Conservation (phyloP, 2,888 invertebrate genomes). For the Trachelus tabidus region DNA sequence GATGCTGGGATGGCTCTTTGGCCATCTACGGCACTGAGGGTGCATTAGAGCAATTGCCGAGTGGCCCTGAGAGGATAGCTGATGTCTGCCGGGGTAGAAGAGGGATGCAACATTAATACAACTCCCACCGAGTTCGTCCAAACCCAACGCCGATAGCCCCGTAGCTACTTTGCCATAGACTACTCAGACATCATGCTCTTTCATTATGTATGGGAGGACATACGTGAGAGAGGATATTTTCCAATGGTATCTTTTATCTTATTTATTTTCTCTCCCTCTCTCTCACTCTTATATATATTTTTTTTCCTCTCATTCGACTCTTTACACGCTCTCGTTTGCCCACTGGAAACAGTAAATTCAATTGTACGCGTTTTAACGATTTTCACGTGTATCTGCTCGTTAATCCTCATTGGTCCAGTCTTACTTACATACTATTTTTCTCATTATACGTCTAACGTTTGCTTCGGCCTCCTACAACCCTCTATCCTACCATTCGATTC, state of each 20-base stretch:
- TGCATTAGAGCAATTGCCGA: constrained; percentile 52
- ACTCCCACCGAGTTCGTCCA: constrained; percentile 34
- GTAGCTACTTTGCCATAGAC: constrained; percentile 25
- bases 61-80: constrained; percentile 48
- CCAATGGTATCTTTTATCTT: neutral
- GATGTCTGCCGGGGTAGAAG: constrained; percentile 38
- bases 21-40: constrained; percentile 36
- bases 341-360: neutral
- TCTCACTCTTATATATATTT: neutral
- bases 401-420: neutral
- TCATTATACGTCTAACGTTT: neutral
- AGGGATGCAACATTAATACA: constrained; percentile 50
- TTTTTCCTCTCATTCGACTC: neutral
- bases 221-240: neutral
- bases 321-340: neutral
- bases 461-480: neutral
- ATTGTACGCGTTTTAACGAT: neutral
- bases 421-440: neutral
- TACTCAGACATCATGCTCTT: constrained; percentile 42
- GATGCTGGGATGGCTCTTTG: neutral
- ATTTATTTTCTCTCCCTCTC: neutral
- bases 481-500: neutral
- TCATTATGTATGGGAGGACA: constrained; percentile 39
- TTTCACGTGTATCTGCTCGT: neutral
- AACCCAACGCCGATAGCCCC: constrained; percentile 26